Conservation (phyloP, 2,888 invertebrate genomes). For the Caenorhabditis sulstoni region DNA sequence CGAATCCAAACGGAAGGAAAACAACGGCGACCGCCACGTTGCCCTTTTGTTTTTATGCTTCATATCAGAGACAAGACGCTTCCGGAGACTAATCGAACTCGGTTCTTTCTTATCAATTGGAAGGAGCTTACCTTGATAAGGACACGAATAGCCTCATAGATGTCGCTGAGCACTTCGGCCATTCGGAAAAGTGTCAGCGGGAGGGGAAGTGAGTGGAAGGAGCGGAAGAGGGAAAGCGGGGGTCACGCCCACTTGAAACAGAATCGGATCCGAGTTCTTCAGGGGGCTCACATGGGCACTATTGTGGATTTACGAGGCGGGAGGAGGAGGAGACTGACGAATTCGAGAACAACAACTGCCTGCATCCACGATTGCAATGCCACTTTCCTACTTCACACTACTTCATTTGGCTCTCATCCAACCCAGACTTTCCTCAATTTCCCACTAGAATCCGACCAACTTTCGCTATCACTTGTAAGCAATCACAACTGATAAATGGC, state of each 20-base stretch:
- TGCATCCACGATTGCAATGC: slow-evolving; percentile 7
- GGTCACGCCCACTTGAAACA: slow-evolving; percentile 47
- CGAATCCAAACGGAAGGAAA: not conserved
- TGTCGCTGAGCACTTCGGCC: slow-evolving; percentile 49
- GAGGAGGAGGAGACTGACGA: not conserved
- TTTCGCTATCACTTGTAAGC: too few species aligned
- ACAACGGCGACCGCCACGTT: not conserved
- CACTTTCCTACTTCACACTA: not conserved
- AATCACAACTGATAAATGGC: too few species aligned
- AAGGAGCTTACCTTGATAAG: slow-evolving; percentile 44
- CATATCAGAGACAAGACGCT: not conserved
- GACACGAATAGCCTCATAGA: slow-evolving; percentile 49
- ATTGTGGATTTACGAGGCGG: slow-evolving; percentile 44
- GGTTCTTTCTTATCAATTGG: not conserved
- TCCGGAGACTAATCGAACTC: not conserved
- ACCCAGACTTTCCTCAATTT: not conserved
- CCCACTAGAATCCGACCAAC: too few species aligned
- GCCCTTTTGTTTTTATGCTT: not conserved
- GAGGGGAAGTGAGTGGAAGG: slow-evolving; percentile 12
- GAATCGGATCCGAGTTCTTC: slow-evolving; percentile 14
- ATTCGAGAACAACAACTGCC: slow-evolving; percentile 26
- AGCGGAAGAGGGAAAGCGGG: slow-evolving; percentile 9
- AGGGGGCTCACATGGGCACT: slow-evolving; percentile 52
- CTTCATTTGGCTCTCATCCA: not conserved
- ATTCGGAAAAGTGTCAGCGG: slow-evolving; percentile 17